A percentile compares a stretch with the other conserved stretches of the same genome.
Evolutionary conservation across 2,888 invertebrate genomes (phyloP).

Genomic region (Allophyes oxyacanthae): DNA sequence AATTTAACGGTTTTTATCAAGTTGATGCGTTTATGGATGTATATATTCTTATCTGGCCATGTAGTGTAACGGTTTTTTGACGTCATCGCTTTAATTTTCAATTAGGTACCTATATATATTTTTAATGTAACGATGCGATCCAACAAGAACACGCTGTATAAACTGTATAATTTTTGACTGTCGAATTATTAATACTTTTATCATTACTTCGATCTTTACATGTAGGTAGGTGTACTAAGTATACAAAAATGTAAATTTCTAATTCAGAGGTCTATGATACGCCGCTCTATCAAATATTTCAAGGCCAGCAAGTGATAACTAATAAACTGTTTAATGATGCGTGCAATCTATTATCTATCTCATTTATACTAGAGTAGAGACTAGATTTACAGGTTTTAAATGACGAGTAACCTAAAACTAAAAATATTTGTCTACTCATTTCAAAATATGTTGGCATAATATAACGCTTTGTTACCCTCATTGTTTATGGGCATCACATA

Average conservation of each 20-base stretch:
- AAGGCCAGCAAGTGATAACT: slow-evolving; percentile 38
- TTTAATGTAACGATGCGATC: slow-evolving; percentile 10
- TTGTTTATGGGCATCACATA: background rate
- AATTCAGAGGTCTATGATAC: slow-evolving; percentile 17
- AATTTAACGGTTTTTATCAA: slow-evolving; percentile 54
- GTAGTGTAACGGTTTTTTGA: slow-evolving; percentile 49
- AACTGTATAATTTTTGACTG: slow-evolving; percentile 5
- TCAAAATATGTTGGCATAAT: too few relatives aligned
- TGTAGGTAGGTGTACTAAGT: too few relatives aligned
- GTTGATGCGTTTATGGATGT: slow-evolving; percentile 56
- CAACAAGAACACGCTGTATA: slow-evolving; percentile 15
- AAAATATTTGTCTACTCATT: too few relatives aligned
- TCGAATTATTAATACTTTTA: slow-evolving; percentile 5
- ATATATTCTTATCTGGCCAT: slow-evolving; percentile 49
- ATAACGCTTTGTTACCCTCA: too few relatives aligned
- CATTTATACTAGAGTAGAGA: slow-evolving; percentile 5
- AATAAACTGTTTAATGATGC: slow-evolving; percentile 29
- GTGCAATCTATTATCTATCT: slow-evolving; percentile 17
- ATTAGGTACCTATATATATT: slow-evolving; percentile 44
- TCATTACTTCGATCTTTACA: slow-evolving; percentile 6
- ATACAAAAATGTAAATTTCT: slow-evolving; percentile 18
- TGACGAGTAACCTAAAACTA: too few relatives aligned
- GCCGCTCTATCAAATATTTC: slow-evolving; percentile 25
- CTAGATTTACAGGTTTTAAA: background rate
- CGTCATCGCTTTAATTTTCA: slow-evolving; percentile 54